Percentiles rank a stretch among this genome's conserved stretches.
phyloP scores from a whole-genome alignment of 2,797 vertebrate genomes.

The Peromyscus attwateri region DNA sequence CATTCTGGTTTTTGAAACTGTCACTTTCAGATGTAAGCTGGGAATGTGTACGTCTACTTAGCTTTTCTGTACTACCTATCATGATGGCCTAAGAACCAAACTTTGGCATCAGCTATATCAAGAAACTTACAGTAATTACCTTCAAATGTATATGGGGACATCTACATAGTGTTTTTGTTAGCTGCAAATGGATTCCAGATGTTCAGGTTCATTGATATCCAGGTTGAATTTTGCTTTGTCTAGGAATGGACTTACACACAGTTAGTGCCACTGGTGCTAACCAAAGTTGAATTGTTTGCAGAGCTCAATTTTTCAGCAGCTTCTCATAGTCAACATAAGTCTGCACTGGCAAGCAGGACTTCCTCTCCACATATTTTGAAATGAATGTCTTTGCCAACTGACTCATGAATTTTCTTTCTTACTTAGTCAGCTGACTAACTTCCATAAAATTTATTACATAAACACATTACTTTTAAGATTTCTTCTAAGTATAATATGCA shows the following conservation, averaged over 20 bases:
- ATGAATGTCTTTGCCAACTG: not conserved
- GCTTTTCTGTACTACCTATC: not conserved
- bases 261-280: not conserved
- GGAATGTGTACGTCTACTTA: not conserved
- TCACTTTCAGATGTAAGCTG: not conserved
- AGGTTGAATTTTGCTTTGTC: not conserved
- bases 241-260: not conserved
- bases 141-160: not conserved
- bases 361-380: constrained; percentile 25
- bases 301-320: not conserved
- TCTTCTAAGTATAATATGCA: not conserved
- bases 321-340: not conserved
- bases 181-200: not conserved
- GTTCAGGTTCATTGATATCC: not conserved
- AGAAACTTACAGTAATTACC: not conserved
- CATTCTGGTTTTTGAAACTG: not conserved
- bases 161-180: not conserved
- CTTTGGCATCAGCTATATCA: too few relatives aligned
- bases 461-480: constrained; percentile 12
- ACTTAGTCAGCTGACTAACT: not conserved
- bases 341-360: not conserved
- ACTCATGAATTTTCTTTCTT: not conserved
- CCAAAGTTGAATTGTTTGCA: not conserved
- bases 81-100: not conserved
- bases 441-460: constrained; percentile 53